phyloP scores from a whole-genome alignment of 1,140 invertebrate genomes.

The Subanguina moxae region DNA sequence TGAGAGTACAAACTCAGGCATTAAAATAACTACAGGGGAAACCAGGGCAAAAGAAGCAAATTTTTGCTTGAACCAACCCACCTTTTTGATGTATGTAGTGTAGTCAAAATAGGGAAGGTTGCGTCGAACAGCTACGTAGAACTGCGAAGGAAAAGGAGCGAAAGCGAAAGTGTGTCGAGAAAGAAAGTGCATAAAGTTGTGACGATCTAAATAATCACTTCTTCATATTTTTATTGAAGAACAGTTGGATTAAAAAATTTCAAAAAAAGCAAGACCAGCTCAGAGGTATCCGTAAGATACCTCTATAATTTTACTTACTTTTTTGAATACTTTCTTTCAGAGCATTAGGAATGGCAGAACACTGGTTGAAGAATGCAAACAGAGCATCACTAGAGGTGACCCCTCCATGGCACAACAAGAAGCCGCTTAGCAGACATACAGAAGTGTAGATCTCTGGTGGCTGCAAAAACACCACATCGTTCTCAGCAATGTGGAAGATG shows the following conservation, averaged over 20 bases:
- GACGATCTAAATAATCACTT: slow-evolving; percentile 33
- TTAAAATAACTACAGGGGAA: too few relatives aligned
- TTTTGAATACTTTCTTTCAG: slow-evolving; percentile 42
- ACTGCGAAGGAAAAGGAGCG: slow-evolving; percentile 55
- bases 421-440: slow-evolving; percentile 30
- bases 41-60: too few relatives aligned
- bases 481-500: slow-evolving; percentile 50
- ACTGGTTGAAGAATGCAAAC: slow-evolving; percentile 50
- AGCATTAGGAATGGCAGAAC: slow-evolving; percentile 33
- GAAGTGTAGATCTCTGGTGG: slow-evolving; percentile 49
- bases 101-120: slow-evolving; percentile 58
- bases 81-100: slow-evolving; percentile 47
- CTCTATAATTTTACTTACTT: slow-evolving; percentile 19
- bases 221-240: background rate
- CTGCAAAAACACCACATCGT: slow-evolving; percentile 49
- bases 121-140: slow-evolving; percentile 55
- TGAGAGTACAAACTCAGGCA: too few relatives aligned
- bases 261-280: too few relatives aligned
- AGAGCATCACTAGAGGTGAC: slow-evolving; percentile 53
- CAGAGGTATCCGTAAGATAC: too few relatives aligned
- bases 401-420: slow-evolving; percentile 51
- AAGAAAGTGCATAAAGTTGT: slow-evolving; percentile 52
- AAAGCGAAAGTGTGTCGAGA: slow-evolving; percentile 52
- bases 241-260: background rate
- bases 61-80: slow-evolving; percentile 16